Evolutionary conservation across 92 coral and sea anemone genomes (phyloP), one percentile per base, ranked within the genome.

Genomic region (Ricordea florida): DNA sequence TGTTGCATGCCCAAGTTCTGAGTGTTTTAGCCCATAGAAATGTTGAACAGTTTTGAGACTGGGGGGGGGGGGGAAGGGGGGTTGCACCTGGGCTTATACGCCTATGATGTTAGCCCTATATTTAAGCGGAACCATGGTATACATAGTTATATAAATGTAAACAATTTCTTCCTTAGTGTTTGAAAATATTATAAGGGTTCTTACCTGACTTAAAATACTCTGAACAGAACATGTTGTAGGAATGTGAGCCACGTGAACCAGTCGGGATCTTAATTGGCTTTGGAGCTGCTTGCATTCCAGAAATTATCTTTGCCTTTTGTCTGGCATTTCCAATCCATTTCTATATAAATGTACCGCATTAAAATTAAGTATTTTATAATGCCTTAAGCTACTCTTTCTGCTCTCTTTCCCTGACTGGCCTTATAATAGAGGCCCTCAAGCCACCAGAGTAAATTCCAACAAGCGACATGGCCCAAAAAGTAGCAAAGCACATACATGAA

Each of bases 291-390:
- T 76, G 73, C 35, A 35, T 26, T 29, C 82, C 62, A 46, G 82
- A 1, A 50, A 26, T 76, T 20, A 23, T 76, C 33, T 62, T 76
- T 76, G 16, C 82, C 61, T 76, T 76, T 76, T 76, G 82, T 42
- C 74, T 76, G 17, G 82, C 74, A 76, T 76, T 76, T 62, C 82
- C 82, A 75, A 75, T 62, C 82, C 82, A 75, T 31, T 75, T 75
- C 82, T 75, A 31, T 29, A 36, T 17, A 48, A 48, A 48, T 17
- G 27, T 48, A 48, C 9, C 2, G 9, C 57, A 48, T 48, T 48
- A 48, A 48, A 16, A 47, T 47, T 2, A 47, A 16, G 27, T 47
- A 16, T 47, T 30, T 30, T 14, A 62, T 20, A 47, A 47, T 47
- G 57, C 57, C 57, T 48, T 48, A 48, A 18, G 27, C 57, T 48